Evolutionary conservation across 2,888 invertebrate species (phyloP).

Genomic region (Heteromyza rotundicornis): DNA sequence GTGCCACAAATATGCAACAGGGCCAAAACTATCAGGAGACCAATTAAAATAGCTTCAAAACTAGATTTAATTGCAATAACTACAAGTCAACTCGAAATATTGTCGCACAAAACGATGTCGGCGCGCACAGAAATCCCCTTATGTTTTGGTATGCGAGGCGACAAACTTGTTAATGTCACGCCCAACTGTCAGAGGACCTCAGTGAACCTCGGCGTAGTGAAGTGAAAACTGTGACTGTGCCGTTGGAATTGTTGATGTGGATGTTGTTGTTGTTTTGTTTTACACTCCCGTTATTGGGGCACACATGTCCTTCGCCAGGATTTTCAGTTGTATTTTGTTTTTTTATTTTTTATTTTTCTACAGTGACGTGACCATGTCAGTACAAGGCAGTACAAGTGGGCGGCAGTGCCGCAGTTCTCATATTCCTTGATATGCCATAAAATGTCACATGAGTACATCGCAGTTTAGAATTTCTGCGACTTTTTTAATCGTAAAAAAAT

Average conservation of each 20-base stretch:
- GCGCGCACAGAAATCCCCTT: neutral
- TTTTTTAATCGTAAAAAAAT: neutral
- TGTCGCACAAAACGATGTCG: neutral
- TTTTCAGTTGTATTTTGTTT: constrained; percentile 1
- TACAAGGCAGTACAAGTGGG: no score
- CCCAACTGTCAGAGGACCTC: neutral
- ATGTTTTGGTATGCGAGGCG: neutral
- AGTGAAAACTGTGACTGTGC: neutral
- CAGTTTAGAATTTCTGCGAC: neutral
- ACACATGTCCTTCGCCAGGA: constrained; percentile 10
- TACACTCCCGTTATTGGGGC: constrained; percentile 1
- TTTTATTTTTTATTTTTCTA: neutral
- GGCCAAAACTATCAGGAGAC: neutral
- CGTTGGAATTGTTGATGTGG: neutral
- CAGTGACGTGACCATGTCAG: neutral
- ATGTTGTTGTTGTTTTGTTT: neutral
- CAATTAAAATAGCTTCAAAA: neutral
- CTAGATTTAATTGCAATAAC: neutral
- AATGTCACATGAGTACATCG: neutral
- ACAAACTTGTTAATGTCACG: constrained; percentile 1
- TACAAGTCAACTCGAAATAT: neutral
- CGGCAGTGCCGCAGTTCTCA: no score
- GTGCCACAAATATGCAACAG: neutral
- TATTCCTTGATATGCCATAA: neutral
- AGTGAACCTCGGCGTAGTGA: neutral